Percentiles rank a stretch among this genome's conserved stretches.
These are phyloP conservation scores for Aphodius granarius DNA, from an alignment of 2,888 invertebrate genomes.

Conservation along the genomic window DNA sequence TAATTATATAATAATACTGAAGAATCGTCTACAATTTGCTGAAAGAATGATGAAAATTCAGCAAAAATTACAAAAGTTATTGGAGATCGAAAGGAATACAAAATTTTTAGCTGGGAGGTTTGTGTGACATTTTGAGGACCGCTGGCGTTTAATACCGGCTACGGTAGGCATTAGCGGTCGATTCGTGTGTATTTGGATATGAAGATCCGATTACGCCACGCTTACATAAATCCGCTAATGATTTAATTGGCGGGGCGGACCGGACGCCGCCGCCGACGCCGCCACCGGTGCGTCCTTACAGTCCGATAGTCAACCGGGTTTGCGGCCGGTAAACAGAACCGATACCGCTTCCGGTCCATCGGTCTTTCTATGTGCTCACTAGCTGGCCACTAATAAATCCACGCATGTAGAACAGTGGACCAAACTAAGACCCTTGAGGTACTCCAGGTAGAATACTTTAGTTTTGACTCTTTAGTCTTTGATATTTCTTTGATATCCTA, in stretches of 20 bases:
- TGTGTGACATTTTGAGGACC: neutral
- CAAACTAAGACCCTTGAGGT: no score
- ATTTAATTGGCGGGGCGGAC: slow-evolving; percentile 37
- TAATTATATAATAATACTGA: no score
- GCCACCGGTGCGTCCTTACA: slow-evolving; percentile 11
- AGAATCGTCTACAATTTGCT: no score
- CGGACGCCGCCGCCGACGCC: neutral
- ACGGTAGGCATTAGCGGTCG: neutral
- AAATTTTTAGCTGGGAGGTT: no score
- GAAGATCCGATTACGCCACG: slow-evolving; percentile 40
- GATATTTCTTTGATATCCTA: no score
- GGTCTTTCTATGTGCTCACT: slow-evolving; percentile 39
- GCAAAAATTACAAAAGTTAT: no score
- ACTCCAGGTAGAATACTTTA: no score
- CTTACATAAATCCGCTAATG: slow-evolving; percentile 45
- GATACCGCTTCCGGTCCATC: slow-evolving; percentile 27
- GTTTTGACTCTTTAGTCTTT: no score
- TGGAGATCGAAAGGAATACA: no score
- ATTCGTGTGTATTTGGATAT: neutral
- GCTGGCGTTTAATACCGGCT: neutral
- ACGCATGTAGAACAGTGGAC: no score
- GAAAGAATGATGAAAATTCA: no score
- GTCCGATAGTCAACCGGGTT: slow-evolving; percentile 11
- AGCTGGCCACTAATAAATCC: neutral
- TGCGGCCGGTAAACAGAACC: neutral